Conservation (phyloP, 2,113 vertebrate species). For the Syngnathus floridae region DNA sequence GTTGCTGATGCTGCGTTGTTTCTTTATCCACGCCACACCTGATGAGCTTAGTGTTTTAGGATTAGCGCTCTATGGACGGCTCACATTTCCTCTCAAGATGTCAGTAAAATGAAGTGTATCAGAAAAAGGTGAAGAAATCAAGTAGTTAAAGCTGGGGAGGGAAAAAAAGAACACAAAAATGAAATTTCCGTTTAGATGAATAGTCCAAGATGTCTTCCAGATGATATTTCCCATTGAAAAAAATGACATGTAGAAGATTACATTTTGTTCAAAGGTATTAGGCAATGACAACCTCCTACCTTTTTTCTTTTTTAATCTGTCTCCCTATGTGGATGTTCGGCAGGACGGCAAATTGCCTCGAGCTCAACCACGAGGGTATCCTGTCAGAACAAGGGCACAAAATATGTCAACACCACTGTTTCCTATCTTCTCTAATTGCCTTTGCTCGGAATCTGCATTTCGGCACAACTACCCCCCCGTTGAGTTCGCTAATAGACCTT, state of each 20-base stretch:
- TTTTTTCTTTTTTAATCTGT: slow-evolving; percentile 81
- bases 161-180: slow-evolving; percentile 27
- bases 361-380: slow-evolving; percentile 67
- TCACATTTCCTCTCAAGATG: too few relatives aligned
- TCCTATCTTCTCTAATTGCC: slow-evolving; percentile 17
- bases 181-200: slow-evolving; percentile 79
- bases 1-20: too few relatives aligned
- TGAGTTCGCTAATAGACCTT: slow-evolving; percentile 7
- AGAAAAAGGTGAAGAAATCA: too few relatives aligned
- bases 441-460: slow-evolving; percentile 17
- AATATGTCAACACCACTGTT: slow-evolving; percentile 5
- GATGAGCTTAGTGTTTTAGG: too few relatives aligned
- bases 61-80: too few relatives aligned
- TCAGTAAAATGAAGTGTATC: too few relatives aligned
- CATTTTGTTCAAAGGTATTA: not conserved
- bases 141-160: too few relatives aligned
- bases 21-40: too few relatives aligned
- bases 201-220: slow-evolving; percentile 76
- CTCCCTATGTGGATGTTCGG: slow-evolving; percentile 83
- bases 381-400: slow-evolving; percentile 54
- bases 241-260: not conserved
- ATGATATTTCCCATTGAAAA: slow-evolving; percentile 73
- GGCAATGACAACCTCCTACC: slow-evolving; percentile 57
- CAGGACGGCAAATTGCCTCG: slow-evolving; percentile 65
- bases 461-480: slow-evolving; percentile 14